Evolutionary conservation across 2,888 invertebrate species (phyloP).

Genomic region (Coelopa pilipes): DNA sequence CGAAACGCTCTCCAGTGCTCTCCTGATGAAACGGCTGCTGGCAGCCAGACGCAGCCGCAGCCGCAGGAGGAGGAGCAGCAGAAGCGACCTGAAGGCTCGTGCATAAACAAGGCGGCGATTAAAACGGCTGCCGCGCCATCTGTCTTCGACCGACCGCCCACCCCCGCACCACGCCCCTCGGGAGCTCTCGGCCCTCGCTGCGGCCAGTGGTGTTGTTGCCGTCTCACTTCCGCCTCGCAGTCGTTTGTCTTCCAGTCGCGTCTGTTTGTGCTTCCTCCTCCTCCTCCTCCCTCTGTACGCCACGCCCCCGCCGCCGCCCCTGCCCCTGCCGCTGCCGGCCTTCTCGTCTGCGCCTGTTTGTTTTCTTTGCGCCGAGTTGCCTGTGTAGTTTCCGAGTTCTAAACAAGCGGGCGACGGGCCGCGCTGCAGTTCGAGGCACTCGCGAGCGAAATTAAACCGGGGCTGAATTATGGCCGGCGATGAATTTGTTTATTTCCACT

Average conservation of each 20-base stretch:
- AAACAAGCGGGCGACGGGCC: slow-evolving; percentile 38
- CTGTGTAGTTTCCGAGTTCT: slow-evolving; percentile 24
- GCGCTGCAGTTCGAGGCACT: slow-evolving; percentile 28
- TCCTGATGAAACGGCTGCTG: too few species aligned
- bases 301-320: too few species aligned
- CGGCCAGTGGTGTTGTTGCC: too few species aligned
- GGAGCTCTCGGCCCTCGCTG: too few species aligned
- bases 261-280: neutral
- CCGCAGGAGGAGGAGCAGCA: too few species aligned
- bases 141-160: too few species aligned
- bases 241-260: slow-evolving; percentile 1
- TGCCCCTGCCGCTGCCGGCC: neutral
- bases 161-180: too few species aligned
- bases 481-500: slow-evolving; percentile 30
- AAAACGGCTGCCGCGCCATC: too few species aligned
- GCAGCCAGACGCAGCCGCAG: too few species aligned
- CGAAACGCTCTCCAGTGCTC: too few species aligned
- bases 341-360: slow-evolving; percentile 6
- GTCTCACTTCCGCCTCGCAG: neutral
- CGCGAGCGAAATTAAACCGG: slow-evolving; percentile 25
- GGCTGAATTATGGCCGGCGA: slow-evolving; percentile 28
- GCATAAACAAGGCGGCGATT: too few species aligned
- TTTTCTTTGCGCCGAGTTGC: slow-evolving; percentile 25
- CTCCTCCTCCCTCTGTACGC: neutral
- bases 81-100: too few species aligned